Base-by-base conservation (phyloP, 2,113 vertebrate genomes). In the Notarius quadriscutis region DNA sequence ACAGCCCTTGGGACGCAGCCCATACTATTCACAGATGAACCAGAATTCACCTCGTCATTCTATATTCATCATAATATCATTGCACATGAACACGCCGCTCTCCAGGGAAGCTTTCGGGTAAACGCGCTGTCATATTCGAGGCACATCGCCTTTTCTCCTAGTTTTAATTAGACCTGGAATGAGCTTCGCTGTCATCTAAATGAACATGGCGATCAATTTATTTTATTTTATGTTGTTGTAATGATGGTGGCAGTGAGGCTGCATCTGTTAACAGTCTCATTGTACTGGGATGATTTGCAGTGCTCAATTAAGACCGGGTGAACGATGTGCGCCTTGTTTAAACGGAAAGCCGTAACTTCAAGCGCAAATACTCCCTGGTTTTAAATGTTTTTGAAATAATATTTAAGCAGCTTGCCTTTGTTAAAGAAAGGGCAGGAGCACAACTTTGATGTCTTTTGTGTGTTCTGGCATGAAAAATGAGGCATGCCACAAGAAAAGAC, bases 131-230 rank as follows among this genome's bases (percentile, higher is more conserved):
- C 89, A 67, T 30, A 91, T 89, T 90, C 82, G 85, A 85, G 80
- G 92, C 90, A 89, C 87, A 91, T 91, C 78, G 87, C 86, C 90
- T 91, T 90, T 89, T 51, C 81, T 75, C 67, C 50, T 57, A 86
- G 87, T 92, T 92, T 94, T 95, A 95, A 95, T 94, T 94, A 94
- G 92, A 92, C 93, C 91, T 92, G 89, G 65, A 94, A 93, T 88
- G 90, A 93, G 93, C 92, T 91, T 94, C 91, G 91, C 89, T 93
- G 93, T 92, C 93, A 94, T 94, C 94, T 94, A 91, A 93, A 95
- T 93, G 92, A 95, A 95, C 94, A 92, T 88, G 92, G 92, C 93
- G 95, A 95, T 95, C 93, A 94, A 92, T 95, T 94, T 93, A 93
- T 93, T 94, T 94, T 93, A 93, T 93, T 94, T 95, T 92, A 84